These are phyloP conservation scores for Clarias magur DNA, from an alignment of 2,113 vertebrate species.

Conservation along the genomic window DNA sequence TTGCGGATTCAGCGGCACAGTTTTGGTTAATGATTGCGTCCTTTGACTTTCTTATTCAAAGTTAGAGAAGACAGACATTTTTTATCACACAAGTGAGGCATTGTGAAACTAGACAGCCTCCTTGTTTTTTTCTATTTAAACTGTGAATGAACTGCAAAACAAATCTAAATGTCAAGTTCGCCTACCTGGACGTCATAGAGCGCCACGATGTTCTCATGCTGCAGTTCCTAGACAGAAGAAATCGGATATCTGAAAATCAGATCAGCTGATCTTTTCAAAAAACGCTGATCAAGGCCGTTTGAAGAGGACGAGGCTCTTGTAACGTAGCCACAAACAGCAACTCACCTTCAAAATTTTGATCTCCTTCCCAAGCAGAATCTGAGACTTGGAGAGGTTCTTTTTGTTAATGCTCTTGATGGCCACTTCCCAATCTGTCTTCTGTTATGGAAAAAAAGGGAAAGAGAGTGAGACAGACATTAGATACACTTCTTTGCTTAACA, in stretches of 20 bases:
- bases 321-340: neutral
- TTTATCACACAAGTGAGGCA: neutral
- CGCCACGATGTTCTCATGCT: conserved; percentile 97
- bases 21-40: conserved; percentile 19
- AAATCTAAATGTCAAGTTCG: conserved; percentile 44
- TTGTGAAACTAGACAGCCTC: neutral
- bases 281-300: neutral
- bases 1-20: neutral
- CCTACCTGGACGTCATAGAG: conserved; percentile 97
- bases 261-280: neutral
- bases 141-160: neutral
- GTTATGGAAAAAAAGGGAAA: conserved; percentile 7
- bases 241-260: neutral
- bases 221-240: conserved; percentile 84
- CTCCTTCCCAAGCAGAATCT: conserved; percentile 97
- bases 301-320: neutral
- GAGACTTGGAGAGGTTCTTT: conserved; percentile 97
- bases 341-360: conserved; percentile 98
- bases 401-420: conserved; percentile 99
- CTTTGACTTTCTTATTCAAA: neutral
- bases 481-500: neutral
- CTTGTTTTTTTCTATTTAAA: neutral
- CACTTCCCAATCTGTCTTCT: conserved; percentile 98
- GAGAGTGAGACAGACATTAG: neutral
- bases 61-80: neutral